Evolutionary conservation across 2,797 vertebrate genomes (phyloP).

Genomic region (Rachycentron canadum): DNA sequence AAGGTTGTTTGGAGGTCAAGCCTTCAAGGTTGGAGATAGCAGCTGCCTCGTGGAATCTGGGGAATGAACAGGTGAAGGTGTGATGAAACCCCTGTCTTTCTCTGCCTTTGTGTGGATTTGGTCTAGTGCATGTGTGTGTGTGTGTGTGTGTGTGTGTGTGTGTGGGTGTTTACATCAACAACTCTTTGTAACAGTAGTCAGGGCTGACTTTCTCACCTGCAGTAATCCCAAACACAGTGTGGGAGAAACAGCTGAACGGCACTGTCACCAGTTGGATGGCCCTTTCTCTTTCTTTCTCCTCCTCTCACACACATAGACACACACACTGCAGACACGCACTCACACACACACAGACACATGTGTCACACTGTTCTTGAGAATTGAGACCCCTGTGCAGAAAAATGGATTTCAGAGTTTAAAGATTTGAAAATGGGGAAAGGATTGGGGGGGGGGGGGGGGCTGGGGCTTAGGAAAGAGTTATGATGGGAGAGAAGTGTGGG

Average conservation of each 20-base stretch:
- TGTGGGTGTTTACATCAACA: constrained; percentile 5
- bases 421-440: constrained; percentile 66
- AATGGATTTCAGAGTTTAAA: constrained; percentile 71
- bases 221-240: constrained; percentile 66
- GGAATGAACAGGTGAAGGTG: constrained; percentile 83
- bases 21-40: constrained; percentile 53
- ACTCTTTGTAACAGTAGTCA: constrained; percentile 34
- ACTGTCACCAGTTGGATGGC: constrained; percentile 51
- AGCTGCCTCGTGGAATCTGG: constrained; percentile 77
- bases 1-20: constrained; percentile 71
- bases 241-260: constrained; percentile 69
- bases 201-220: constrained; percentile 68
- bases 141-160: not conserved
- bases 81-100: constrained; percentile 48
- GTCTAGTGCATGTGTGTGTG: not conserved
- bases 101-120: constrained; percentile 23
- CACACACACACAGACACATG: constrained; percentile 36
- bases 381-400: constrained; percentile 40
- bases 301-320: constrained; percentile 20
- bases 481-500: constrained; percentile 22
- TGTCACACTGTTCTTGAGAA: constrained; percentile 42
- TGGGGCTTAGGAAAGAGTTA: constrained; percentile 24
- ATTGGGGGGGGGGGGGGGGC: constrained; percentile 18
- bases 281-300: constrained; percentile 47
- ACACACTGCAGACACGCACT: constrained; percentile 11